These are phyloP conservation scores for Agrochola macilenta DNA, from an alignment of 2,888 invertebrate genomes.

Conservation along the genomic window DNA sequence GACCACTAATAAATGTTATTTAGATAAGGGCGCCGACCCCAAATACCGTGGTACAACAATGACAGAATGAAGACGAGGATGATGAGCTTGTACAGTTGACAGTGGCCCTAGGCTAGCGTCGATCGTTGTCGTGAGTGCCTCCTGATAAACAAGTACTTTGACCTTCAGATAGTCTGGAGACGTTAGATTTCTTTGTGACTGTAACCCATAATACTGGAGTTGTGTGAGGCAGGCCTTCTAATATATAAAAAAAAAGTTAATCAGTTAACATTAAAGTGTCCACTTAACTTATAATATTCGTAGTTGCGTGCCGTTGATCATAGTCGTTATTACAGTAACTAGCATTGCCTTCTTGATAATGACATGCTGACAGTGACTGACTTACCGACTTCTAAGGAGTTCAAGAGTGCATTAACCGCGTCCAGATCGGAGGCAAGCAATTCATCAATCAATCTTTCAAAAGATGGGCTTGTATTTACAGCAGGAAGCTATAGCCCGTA, in stretches of 20 bases:
- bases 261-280: neutral
- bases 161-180: neutral
- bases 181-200: neutral
- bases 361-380: slow-evolving; percentile 48
- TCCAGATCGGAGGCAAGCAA: neutral
- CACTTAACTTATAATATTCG: slow-evolving; percentile 4
- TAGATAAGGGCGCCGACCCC: too few relatives aligned
- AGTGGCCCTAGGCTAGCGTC: neutral
- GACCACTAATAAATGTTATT: neutral
- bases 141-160: neutral
- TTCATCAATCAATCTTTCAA: neutral
- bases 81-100: neutral
- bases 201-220: neutral
- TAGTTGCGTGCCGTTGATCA: slow-evolving; percentile 16
- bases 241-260: neutral
- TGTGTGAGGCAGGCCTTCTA: neutral
- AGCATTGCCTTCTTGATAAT: slow-evolving; percentile 35
- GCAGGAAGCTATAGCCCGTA: neutral
- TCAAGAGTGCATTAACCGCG: slow-evolving; percentile 22
- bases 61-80: too few relatives aligned
- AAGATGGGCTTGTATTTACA: neutral
- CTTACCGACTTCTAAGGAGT: slow-evolving; percentile 28
- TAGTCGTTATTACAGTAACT: slow-evolving; percentile 20
- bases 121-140: neutral
- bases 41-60: too few relatives aligned